Conservation (phyloP, 2,797 vertebrate genomes). For the Smutsia gigantea region DNA sequence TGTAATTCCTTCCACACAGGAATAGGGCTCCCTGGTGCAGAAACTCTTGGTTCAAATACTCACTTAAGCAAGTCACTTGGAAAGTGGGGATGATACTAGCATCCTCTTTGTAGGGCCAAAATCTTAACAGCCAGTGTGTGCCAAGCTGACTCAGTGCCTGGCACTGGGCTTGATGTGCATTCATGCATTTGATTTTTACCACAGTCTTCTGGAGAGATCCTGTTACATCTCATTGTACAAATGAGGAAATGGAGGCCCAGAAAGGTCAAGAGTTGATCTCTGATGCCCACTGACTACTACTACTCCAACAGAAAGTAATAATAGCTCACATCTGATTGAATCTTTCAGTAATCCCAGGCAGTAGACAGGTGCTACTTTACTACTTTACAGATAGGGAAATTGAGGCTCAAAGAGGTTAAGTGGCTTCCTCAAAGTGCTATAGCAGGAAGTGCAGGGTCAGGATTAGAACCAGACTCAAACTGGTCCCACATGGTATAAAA, state of each 20-base stretch:
- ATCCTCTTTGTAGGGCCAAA: neutral
- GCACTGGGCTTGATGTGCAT: accelerated
- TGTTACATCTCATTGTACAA: neutral
- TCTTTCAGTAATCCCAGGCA: neutral
- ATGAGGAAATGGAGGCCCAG: neutral
- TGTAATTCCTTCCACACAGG: neutral
- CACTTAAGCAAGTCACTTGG: neutral
- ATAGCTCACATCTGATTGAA: neutral
- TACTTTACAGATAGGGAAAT: neutral
- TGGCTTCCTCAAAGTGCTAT: neutral
- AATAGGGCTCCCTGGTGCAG: neutral
- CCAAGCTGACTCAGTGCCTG: neutral
- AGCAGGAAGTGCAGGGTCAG: neutral
- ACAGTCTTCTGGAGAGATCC: neutral
- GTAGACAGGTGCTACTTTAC: neutral
- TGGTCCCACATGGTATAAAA: accelerated
- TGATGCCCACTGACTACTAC: neutral
- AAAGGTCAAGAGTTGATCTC: neutral
- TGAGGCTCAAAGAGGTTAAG: neutral
- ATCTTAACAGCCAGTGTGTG: neutral
- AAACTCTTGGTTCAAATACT: neutral
- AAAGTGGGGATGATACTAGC: neutral
- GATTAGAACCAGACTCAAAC: neutral
- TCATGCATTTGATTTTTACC: neutral
- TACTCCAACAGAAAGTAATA: too few relatives aligned